Evolutionary conservation across 1,140 invertebrate species (phyloP).

Genomic region (Cotesia vestalis): DNA sequence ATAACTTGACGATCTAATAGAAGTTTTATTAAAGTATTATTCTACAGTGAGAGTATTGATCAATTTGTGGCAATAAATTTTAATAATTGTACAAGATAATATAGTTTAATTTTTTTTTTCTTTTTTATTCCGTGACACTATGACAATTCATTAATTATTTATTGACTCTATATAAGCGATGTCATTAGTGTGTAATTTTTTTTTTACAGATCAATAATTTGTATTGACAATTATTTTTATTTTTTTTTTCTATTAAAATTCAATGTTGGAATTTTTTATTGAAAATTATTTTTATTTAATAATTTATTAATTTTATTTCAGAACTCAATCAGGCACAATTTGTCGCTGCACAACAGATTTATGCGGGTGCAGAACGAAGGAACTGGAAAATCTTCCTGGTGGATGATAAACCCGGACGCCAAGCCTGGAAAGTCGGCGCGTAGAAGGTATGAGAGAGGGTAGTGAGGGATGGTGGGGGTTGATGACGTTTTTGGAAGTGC

Average conservation of each 20-base stretch:
- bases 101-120: neutral
- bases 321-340: slow-evolving; percentile 99
- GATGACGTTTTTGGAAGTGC: too few relatives aligned
- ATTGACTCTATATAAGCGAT: neutral
- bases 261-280: too few relatives aligned
- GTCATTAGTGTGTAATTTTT: neutral
- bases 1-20: neutral
- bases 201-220: too few relatives aligned
- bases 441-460: slow-evolving; percentile 68
- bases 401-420: slow-evolving; percentile 99
- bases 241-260: too few relatives aligned
- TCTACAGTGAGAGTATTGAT: too few relatives aligned
- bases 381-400: slow-evolving; percentile 99
- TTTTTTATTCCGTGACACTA: slow-evolving; percentile 3
- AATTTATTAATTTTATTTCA: slow-evolving; percentile 68
- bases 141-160: slow-evolving; percentile 9
- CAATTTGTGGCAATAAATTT: too few relatives aligned
- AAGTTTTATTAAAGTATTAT: neutral
- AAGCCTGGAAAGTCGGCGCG: slow-evolving; percentile 95
- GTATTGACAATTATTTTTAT: too few relatives aligned
- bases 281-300: neutral
- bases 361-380: slow-evolving; percentile 99
- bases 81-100: too few relatives aligned
- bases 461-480: neutral
- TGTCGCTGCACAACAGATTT: slow-evolving; percentile 98